Conservation (phyloP, 2,113 vertebrate genomes). For the Corythoichthys haematopterus region DNA sequence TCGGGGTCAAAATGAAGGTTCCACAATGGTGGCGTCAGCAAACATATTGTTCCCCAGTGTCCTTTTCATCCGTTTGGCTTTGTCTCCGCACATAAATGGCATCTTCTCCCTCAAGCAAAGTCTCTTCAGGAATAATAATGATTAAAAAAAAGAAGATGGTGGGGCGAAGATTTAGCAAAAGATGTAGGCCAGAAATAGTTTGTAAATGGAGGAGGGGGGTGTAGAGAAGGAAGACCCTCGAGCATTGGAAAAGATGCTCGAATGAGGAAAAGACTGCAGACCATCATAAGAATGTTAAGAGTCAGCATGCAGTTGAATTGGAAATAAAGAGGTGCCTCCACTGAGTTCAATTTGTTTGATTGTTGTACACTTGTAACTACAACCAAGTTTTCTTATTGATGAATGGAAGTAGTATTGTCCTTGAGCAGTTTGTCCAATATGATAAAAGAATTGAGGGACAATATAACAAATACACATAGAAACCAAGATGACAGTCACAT, state of each 20-base stretch:
- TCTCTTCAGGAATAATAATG: conserved; percentile 52
- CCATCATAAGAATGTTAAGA: background rate
- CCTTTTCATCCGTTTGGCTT: conserved; percentile 39
- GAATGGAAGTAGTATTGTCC: too few relatives aligned
- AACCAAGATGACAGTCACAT: too few relatives aligned
- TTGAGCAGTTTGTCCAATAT: too few relatives aligned
- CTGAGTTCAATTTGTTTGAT: background rate
- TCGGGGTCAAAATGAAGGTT: conserved; percentile 7
- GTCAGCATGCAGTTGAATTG: background rate
- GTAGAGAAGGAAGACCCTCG: background rate
- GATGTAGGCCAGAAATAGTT: conserved; percentile 10
- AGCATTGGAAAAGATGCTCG: background rate
- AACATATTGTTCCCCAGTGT: conserved; percentile 46
- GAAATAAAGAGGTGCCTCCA: background rate
- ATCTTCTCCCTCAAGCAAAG: conserved; percentile 60
- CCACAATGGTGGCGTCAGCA: conserved; percentile 40
- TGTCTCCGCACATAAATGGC: conserved; percentile 62
- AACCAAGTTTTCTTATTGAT: too few relatives aligned
- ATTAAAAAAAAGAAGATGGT: conserved; percentile 38
- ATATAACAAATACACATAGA: too few relatives aligned
- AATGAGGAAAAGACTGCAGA: conserved; percentile 6
- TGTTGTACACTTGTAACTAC: background rate
- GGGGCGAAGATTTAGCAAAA: conserved; percentile 24
- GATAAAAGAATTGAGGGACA: too few relatives aligned
- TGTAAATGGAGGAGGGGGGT: background rate